These are phyloP conservation scores for Diachasmimorpha longicaudata DNA, from an alignment of 1,140 invertebrate species.

Conservation along the genomic window DNA sequence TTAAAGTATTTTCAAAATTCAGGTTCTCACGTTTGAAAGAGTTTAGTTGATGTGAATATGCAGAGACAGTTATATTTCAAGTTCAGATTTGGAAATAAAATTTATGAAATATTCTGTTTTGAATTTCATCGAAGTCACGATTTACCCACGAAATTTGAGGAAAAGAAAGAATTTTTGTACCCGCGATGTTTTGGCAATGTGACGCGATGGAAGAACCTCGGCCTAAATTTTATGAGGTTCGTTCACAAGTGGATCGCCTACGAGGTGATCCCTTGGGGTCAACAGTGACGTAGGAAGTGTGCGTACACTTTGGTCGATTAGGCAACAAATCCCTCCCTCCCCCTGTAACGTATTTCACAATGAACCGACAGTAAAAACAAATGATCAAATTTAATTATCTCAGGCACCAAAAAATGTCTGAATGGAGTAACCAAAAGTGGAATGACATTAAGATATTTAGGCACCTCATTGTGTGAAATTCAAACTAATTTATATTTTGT, in stretches of 20 bases:
- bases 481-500: no score
- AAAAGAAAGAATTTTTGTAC: neutral
- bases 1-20: neutral
- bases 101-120: neutral
- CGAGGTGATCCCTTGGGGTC: slow-evolving; percentile 22
- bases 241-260: slow-evolving; percentile 15
- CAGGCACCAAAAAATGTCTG: no score
- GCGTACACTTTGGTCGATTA: neutral
- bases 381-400: no score
- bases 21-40: neutral
- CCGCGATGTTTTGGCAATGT: slow-evolving; percentile 16
- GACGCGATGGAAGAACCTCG: slow-evolving; percentile 9
- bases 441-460: no score
- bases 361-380: no score
- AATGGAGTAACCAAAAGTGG: no score
- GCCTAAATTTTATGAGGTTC: slow-evolving; percentile 13
- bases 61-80: neutral
- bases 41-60: neutral
- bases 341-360: no score
- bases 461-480: no score
- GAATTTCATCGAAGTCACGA: neutral
- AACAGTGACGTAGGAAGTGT: slow-evolving; percentile 16
- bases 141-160: neutral
- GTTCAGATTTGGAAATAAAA: neutral
- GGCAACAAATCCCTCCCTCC: neutral